phyloP scores from a whole-genome alignment of 2,113 vertebrate genomes.

The Aspiorhynchus laticeps region DNA sequence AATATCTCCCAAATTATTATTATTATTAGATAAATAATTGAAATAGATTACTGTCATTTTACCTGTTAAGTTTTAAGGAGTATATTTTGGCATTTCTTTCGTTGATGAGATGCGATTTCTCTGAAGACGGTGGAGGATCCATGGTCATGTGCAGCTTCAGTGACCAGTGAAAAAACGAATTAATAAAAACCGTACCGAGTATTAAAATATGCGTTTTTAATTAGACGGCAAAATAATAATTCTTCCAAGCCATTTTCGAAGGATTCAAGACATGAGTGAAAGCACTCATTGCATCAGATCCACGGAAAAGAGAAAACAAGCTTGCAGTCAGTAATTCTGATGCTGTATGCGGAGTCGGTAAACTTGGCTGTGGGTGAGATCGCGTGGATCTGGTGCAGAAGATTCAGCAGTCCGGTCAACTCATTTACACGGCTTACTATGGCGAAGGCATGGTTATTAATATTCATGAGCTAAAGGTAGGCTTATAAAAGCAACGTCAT shows the following conservation, averaged over 20 bases:
- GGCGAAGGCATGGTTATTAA: neutral
- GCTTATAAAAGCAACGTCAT: neutral
- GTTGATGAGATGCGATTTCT: conserved; percentile 80
- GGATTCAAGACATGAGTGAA: conserved; percentile 28
- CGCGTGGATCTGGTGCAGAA: conserved; percentile 51
- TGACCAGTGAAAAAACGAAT: neutral
- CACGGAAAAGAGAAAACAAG: neutral
- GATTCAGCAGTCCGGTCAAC: conserved; percentile 32
- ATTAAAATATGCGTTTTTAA: conserved; percentile 40
- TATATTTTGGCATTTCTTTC: conserved; percentile 77
- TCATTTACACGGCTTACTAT: neutral
- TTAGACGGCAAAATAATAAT: conserved; percentile 29
- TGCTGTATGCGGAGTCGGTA: conserved; percentile 30
- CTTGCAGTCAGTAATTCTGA: conserved; percentile 5
- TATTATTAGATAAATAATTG: conserved; percentile 3
- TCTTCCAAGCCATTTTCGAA: conserved; percentile 45
- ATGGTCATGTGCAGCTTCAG: conserved; percentile 49
- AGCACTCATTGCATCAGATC: conserved; percentile 59
- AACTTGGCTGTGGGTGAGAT: conserved; percentile 42
- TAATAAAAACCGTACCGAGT: neutral
- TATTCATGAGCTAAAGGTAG: neutral
- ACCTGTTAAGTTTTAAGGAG: conserved; percentile 77
- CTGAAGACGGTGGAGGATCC: conserved; percentile 68
- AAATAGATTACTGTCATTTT: neutral
- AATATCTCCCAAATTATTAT: conserved; percentile 22